Evolutionary conservation across 2,113 vertebrate genomes (phyloP), one percentile per base, ranked within the genome.

Genomic region (Siniperca knerii): DNA sequence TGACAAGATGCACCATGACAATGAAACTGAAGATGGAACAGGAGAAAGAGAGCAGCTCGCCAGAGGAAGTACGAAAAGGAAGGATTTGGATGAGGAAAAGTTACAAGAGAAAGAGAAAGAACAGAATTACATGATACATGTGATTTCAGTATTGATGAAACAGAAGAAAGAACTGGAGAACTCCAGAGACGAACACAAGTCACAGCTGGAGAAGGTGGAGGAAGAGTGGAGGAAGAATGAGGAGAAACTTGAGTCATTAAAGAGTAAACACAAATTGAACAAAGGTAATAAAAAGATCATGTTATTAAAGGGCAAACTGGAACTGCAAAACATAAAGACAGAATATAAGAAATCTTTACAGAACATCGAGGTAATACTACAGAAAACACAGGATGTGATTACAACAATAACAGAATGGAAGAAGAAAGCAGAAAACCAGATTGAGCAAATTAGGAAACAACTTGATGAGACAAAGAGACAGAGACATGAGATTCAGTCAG

Each of bases 271-370:
- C 37, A 11, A 1, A 1, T 16, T 2, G 23, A 8, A 71, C 0
- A 46, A 3, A 13, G 54, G 25, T 6, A 2, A 11, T 0, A 7
- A 4, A 55, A 55, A 1, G 5, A 23, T 2, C 1, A 0, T 1
- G 1, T 16, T 8, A 15, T 40, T 1, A 42, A 0, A 5, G 0
- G 0, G 1, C 6, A 74, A 58, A 25, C 6, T 0, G 0, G 4
- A 75, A 23, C 37, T 50, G 57, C 42, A 50, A 4, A 48, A 62
- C 2, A 23, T 23, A 33, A 48, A 35, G 10, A 13, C 7, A 50
- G 16, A 50, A 21, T 2, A 13, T 46, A 0, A 62, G 16, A n/a
- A n/a, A n/a, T n/a, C n/a, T n/a, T n/a, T n/a, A n/a, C n/a, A n/a
- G n/a, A 21, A 33, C 9, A 62, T 4, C 15, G 25, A 1, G 0